Percentiles rank a stretch among this genome's conserved stretches.
Conservation (phyloP, 2,888 invertebrate genomes). For the Tetragonula carbonaria region DNA sequence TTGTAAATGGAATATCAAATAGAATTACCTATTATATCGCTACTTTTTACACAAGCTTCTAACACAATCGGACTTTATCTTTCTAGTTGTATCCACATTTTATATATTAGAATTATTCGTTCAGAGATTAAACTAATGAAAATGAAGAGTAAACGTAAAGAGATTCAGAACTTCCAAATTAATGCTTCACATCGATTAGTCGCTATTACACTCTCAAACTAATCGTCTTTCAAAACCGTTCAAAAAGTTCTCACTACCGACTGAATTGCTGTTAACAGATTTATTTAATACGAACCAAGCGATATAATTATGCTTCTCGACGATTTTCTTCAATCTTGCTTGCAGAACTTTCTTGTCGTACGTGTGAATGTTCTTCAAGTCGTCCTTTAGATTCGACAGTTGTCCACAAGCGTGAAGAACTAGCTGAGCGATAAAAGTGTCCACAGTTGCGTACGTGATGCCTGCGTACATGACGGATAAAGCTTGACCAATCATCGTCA, state of each 20-base stretch:
- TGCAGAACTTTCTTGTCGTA: neutral
- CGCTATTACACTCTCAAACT: neutral
- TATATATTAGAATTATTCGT: neutral
- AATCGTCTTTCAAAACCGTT: no score
- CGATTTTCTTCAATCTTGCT: constrained; percentile 6
- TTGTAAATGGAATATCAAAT: no score
- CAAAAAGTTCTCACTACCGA: no score
- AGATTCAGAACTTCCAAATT: neutral
- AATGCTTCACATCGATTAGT: neutral
- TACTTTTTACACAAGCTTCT: no score
- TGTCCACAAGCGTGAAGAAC: constrained; percentile 63
- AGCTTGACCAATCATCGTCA: constrained; percentile 42
- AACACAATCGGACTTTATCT: no score
- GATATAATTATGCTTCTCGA: constrained; percentile 52
- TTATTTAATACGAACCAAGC: constrained; percentile 40
- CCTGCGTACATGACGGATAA: neutral
- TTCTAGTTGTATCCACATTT: neutral
- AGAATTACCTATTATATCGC: no score
- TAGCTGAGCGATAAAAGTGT: constrained; percentile 60
- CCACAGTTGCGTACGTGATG: constrained; percentile 48
- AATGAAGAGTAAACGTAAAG: neutral
- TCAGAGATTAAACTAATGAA: neutral
- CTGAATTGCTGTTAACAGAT: neutral
- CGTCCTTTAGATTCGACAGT: constrained; percentile 32
- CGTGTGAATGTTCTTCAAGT: constrained; percentile 11